Evolutionary conservation across 2,797 vertebrate species (phyloP).

Genomic region (Alectoris magna): DNA sequence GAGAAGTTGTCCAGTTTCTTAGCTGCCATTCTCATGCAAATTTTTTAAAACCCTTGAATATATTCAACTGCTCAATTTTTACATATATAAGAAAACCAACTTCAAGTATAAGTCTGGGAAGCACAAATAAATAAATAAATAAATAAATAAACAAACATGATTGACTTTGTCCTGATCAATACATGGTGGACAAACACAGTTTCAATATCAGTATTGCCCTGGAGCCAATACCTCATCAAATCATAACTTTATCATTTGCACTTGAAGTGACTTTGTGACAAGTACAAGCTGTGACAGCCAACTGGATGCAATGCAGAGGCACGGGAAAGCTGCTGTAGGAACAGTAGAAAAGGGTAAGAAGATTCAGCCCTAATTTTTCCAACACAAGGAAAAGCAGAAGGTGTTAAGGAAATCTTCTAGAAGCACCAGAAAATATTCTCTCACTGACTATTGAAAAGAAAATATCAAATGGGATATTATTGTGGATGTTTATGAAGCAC

Average conservation of each 20-base stretch:
- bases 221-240: background rate
- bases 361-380: background rate
- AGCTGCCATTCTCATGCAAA: background rate
- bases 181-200: background rate
- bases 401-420: background rate
- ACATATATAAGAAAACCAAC: background rate
- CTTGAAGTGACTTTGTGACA: background rate
- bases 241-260: background rate
- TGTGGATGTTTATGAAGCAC: background rate
- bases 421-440: background rate
- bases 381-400: background rate
- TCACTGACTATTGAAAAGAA: background rate
- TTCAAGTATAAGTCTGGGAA: background rate
- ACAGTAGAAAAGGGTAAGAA: background rate
- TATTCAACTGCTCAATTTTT: background rate
- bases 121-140: background rate
- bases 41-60: background rate
- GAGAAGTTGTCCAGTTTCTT: background rate
- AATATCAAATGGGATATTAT: background rate
- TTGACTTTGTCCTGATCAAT: background rate
- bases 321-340: background rate
- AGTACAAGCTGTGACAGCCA: background rate
- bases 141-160: background rate
- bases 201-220: background rate
- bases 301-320: background rate